Evolutionary conservation across 2,888 invertebrate genomes (phyloP).

Genomic region (Cheilosia soror): DNA sequence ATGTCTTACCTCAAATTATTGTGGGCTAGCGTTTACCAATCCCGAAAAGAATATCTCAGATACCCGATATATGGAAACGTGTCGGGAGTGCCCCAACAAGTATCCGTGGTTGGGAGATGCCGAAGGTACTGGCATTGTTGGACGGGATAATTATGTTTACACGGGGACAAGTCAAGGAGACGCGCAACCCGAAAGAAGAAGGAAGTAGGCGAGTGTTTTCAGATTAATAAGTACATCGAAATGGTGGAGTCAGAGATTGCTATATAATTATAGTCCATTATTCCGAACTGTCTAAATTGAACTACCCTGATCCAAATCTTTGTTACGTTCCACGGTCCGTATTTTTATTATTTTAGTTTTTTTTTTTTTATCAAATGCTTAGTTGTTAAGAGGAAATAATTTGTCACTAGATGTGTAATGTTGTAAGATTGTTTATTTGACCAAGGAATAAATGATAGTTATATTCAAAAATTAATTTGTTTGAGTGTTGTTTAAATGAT

Average conservation of each 20-base stretch:
- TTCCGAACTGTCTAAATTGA: constrained; percentile 33
- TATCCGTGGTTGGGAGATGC: constrained; percentile 96
- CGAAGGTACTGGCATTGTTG: constrained; percentile 91
- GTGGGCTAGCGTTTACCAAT: constrained; percentile 91
- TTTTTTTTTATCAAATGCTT: constrained; percentile 45
- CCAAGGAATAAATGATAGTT: constrained; percentile 65
- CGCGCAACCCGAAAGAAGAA: constrained; percentile 57
- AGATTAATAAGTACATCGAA: constrained; percentile 8
- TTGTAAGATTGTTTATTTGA: constrained; percentile 65
- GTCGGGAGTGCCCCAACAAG: constrained; percentile 92
- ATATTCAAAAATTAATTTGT: constrained; percentile 31
- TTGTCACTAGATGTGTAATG: constrained; percentile 72
- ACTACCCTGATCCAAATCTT: constrained; percentile 10
- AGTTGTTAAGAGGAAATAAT: constrained; percentile 65
- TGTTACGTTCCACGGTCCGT: constrained; percentile 30
- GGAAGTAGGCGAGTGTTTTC: constrained; percentile 40
- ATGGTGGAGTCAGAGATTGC: constrained; percentile 58
- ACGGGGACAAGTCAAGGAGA: constrained; percentile 76
- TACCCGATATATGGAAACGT: constrained; percentile 94
- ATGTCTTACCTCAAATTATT: constrained; percentile 92
- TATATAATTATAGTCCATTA: constrained; percentile 23
- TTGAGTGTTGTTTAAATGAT: neutral
- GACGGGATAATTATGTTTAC: constrained; percentile 89
- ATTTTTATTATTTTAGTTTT: constrained; percentile 37
- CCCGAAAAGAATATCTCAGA: constrained; percentile 91